These are phyloP conservation scores for Pristionchus mayeri DNA, from an alignment of 2,888 invertebrate species.

Conservation along the genomic window DNA sequence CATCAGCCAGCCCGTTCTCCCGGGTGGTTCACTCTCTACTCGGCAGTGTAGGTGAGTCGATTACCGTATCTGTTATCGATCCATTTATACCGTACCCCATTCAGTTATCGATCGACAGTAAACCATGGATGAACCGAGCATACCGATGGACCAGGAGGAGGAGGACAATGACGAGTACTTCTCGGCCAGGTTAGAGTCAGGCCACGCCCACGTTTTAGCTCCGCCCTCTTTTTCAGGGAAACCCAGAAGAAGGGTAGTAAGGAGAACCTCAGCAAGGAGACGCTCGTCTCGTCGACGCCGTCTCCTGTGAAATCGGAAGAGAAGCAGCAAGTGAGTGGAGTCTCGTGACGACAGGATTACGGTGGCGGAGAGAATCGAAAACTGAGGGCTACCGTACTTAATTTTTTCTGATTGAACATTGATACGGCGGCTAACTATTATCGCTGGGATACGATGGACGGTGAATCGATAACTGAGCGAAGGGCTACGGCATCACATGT, in stretches of 20 bases:
- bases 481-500: too few species aligned
- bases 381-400: too few species aligned
- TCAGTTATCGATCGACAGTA: not conserved
- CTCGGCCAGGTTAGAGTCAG: not conserved
- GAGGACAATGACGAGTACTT: not conserved
- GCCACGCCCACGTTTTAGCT: not conserved
- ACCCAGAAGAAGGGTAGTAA: not conserved
- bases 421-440: too few species aligned
- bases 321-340: too few species aligned
- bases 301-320: too few species aligned
- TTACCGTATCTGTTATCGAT: not conserved
- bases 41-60: not conserved
- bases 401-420: too few species aligned
- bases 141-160: constrained; percentile 36
- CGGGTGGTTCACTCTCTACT: not conserved
- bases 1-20: not conserved
- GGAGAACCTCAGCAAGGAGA: not conserved
- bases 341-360: too few species aligned
- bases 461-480: too few species aligned
- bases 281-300: too few species aligned
- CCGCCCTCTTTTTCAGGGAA: not conserved
- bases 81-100: not conserved
- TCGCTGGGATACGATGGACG: too few species aligned
- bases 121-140: constrained; percentile 1
- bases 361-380: too few species aligned